Conservation (phyloP, 1,140 invertebrate genomes). For the Panulirus ornatus region DNA sequence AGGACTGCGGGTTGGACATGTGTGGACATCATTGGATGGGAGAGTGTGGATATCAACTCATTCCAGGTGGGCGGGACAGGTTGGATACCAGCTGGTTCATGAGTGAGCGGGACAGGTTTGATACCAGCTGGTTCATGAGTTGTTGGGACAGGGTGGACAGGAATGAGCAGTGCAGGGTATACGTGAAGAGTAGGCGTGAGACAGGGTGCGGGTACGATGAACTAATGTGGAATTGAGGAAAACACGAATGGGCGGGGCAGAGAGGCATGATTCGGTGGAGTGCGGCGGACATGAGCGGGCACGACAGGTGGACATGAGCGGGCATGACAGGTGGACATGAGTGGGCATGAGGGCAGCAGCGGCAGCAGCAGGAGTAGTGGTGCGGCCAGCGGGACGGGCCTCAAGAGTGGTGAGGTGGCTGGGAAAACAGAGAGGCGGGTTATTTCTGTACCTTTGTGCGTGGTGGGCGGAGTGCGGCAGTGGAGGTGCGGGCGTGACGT, state of each 20-base stretch:
- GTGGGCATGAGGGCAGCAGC: not conserved
- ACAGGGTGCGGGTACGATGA: no score
- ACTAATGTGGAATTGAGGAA: no score
- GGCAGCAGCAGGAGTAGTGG: not conserved
- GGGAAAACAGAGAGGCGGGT: constrained; percentile 59
- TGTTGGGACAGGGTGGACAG: not conserved
- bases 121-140: no score
- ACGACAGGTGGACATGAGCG: no score
- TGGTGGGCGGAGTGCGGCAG: constrained; percentile 50
- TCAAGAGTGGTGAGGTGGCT: constrained; percentile 26
- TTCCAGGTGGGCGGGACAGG: not conserved
- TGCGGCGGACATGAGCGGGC: not conserved
- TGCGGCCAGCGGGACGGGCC: constrained; percentile 7
- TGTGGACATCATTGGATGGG: no score
- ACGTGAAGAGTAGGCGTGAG: no score
- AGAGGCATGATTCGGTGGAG: no score
- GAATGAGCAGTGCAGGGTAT: not conserved
- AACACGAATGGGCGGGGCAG: not conserved
- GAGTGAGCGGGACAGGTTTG: no score
- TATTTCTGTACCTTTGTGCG: constrained; percentile 67
- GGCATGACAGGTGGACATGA: no score
- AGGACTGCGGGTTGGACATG: no score
- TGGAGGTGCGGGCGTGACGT: constrained; percentile 47
- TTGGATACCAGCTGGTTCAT: no score
- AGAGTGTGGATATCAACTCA: no score